A percentile compares a stretch with the other conserved stretches of the same genome.
Evolutionary conservation across 2,113 vertebrate genomes (phyloP).

Genomic region (Malaclemys terrapin): DNA sequence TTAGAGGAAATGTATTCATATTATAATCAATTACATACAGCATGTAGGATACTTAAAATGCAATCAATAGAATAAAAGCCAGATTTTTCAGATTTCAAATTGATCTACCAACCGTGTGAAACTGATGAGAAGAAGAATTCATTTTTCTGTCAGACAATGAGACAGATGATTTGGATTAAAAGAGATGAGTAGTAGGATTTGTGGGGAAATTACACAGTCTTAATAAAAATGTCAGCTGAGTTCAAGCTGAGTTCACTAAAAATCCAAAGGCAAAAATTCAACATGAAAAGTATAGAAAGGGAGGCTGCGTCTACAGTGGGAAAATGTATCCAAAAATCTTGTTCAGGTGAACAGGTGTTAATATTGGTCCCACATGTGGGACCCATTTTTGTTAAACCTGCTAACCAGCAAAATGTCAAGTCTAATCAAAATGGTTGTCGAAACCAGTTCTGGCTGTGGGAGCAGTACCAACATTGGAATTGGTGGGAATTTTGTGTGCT

Average conservation of each 20-base stretch:
- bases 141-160: background rate
- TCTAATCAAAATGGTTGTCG: background rate
- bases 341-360: background rate
- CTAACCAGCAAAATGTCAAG: background rate
- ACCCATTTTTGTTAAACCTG: background rate
- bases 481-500: background rate
- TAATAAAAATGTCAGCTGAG: constrained; percentile 3
- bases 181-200: background rate
- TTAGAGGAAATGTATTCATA: background rate
- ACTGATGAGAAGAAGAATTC: background rate
- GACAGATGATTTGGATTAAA: constrained; percentile 43
- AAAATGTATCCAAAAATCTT: background rate
- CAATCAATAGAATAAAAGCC: background rate
- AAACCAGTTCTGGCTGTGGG: background rate
- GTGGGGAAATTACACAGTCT: constrained; percentile 25
- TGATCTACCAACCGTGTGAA: background rate
- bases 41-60: background rate
- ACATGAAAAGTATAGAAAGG: background rate
- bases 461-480: background rate
- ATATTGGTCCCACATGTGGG: background rate
- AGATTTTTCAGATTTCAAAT: constrained; percentile 7
- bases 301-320: background rate
- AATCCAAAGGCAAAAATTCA: constrained; percentile 3
- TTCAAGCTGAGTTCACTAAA: constrained; percentile 25
- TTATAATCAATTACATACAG: constrained; percentile 23